phyloP scores from a whole-genome alignment of 2,113 vertebrate species.

The Amazona guildingii region DNA sequence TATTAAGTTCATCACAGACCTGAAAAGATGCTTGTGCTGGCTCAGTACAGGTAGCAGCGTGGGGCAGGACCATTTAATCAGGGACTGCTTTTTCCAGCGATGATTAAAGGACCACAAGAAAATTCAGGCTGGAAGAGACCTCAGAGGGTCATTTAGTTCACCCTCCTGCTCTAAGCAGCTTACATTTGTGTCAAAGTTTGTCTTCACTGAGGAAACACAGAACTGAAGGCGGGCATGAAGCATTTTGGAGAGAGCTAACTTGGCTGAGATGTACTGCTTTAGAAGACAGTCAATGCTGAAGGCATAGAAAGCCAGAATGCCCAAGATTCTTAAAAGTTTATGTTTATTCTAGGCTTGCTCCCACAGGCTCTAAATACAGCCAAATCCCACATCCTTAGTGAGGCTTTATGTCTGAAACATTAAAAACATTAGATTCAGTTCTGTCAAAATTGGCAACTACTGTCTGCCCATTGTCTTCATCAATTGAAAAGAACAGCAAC shows the following conservation, averaged over 20 bases:
- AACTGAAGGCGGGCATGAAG: not conserved
- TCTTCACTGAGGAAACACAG: not conserved
- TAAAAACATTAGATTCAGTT: not conserved
- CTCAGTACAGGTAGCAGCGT: not conserved
- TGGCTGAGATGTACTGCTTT: not conserved
- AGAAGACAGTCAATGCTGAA: not conserved
- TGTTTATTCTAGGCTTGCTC: not conserved
- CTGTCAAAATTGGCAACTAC: not conserved
- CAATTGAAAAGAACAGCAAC: not conserved
- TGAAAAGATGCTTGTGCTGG: not conserved
- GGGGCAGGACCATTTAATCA: not conserved
- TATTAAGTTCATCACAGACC: not conserved
- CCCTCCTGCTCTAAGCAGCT: not conserved
- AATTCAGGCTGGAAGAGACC: not conserved
- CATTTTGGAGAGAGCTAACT: not conserved
- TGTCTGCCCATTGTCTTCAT: slow-evolving; percentile 21
- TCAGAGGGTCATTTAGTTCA: not conserved
- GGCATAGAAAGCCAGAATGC: not conserved
- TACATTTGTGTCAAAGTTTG: not conserved
- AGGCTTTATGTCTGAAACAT: not conserved
- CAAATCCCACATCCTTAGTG: not conserved
- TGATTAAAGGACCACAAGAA: not conserved
- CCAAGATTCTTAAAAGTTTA: not conserved
- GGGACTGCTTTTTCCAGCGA: not conserved
- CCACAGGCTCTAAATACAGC: not conserved